phyloP scores from a whole-genome alignment of 2,888 invertebrate species.

The Sinhomidia bicolor region DNA sequence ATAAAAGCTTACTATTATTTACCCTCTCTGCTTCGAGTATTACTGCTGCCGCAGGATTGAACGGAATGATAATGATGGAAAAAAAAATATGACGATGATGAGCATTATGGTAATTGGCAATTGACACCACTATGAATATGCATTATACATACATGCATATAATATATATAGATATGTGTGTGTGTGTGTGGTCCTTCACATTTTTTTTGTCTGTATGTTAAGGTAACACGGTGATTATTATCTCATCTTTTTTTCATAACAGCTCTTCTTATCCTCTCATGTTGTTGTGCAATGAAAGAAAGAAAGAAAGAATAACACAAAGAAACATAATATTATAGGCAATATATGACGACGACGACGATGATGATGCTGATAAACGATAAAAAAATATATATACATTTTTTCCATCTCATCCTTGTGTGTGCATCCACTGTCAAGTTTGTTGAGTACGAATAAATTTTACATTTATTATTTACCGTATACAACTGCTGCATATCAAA shows the following conservation, averaged over 20 bases:
- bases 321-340: too few relatives aligned
- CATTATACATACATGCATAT: neutral
- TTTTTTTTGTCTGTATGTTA: slow-evolving; percentile 16
- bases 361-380: too few relatives aligned
- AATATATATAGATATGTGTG: neutral
- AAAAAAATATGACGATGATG: neutral
- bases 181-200: neutral
- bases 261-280: neutral
- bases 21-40: too few relatives aligned
- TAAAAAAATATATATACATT: neutral
- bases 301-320: neutral
- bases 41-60: too few relatives aligned
- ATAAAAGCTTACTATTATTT: too few relatives aligned
- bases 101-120: neutral
- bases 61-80: neutral
- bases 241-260: too few relatives aligned
- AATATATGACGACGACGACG: too few relatives aligned
- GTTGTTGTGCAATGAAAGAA: too few relatives aligned
- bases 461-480: too few relatives aligned
- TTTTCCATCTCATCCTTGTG: too few relatives aligned
- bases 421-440: neutral
- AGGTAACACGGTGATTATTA: too few relatives aligned
- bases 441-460: slow-evolving; percentile 19
- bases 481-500: neutral
- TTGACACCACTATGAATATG: neutral